Base-by-base conservation (phyloP, 2,888 invertebrate genomes). In the Agonopterix alstromeriana region DNA sequence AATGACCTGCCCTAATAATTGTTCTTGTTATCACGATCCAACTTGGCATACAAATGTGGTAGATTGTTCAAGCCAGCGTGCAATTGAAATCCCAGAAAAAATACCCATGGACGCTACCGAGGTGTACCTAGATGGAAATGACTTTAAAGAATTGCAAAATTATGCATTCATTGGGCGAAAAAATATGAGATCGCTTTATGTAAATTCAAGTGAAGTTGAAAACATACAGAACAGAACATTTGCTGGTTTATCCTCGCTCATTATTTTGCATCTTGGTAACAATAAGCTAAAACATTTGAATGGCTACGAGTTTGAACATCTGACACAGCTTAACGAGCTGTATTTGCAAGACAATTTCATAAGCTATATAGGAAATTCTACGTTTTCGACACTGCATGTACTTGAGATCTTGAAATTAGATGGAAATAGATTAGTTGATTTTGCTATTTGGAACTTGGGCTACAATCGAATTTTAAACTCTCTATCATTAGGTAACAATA, bases 81-180 rank as follows among this genome's bases (percentile, higher is more conserved):
- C 94, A 66, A 85, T 90, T 55, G 93, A 94, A 74, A 93, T 97
- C 63, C 97, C 97, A 2, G 91, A 93, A 48, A 92, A 94, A 63
- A 94, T 98, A 68, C 98, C 98, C 3, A 97, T 97, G 94, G 97
- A 98, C 74, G 96, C 97, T 14, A 97, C 97, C 27, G 96, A 97
- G 71, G 92, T 98, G 45, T 97, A 96, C 73, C 88, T 98, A 70
- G 97, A 97, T 73, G 97, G 97, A 43, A 97, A 97, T 76, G 92
- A 95, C 70, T 91, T 98, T 66, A 93, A 93, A 60, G 93, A 94
- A 72, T 88, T 98, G 64, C 94, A 95, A 77, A 94, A 95, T 81
- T 95, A 97, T 82, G 94, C 95, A 55, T 97, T 98, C 81, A 95
- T 97, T 61, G 97, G 97, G 0, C 92, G 97, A 50, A 97, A 97